phyloP scores from a whole-genome alignment of 2,797 vertebrate species.

The Anabas testudineus region DNA sequence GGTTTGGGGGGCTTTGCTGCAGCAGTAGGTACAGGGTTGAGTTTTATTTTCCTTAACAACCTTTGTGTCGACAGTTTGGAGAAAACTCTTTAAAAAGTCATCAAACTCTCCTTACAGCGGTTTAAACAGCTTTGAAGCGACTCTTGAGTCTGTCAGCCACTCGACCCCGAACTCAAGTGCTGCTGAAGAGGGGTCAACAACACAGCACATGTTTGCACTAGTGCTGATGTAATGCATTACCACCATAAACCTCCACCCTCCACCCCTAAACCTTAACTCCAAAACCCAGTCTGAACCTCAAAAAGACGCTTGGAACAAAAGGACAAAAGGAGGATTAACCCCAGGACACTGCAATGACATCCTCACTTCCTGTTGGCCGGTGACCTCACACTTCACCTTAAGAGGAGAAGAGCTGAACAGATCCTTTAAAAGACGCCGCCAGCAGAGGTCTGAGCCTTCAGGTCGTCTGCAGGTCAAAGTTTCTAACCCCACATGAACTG shows the following conservation, averaged over 20 bases:
- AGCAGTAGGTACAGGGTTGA: no score
- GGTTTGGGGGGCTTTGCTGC: no score
- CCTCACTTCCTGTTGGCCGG: slow-evolving; percentile 57
- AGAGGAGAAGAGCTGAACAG: slow-evolving; percentile 3
- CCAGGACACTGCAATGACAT: slow-evolving; percentile 26
- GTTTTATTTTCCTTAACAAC: no score
- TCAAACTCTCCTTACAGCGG: background rate
- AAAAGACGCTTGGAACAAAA: no score
- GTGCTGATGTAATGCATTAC: no score
- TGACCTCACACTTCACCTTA: slow-evolving; percentile 34
- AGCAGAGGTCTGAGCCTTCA: slow-evolving; percentile 38
- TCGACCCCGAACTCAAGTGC: slow-evolving; percentile 46
- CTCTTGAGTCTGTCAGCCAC: slow-evolving; percentile 58
- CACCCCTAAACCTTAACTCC: background rate
- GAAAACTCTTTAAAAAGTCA: background rate
- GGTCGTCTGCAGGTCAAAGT: background rate
- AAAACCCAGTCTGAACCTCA: background rate
- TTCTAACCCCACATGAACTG: background rate
- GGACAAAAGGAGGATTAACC: slow-evolving; percentile 54
- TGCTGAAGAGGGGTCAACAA: slow-evolving; percentile 50
- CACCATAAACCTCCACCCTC: no score
- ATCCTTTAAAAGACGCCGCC: slow-evolving; percentile 3
- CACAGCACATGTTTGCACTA: background rate
- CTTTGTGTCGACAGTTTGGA: background rate
- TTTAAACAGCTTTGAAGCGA: slow-evolving; percentile 5